Evolutionary conservation across 2,888 invertebrate species (phyloP), one percentile per base, ranked within the genome.

Genomic region (Caradrina clavipalpis): DNA sequence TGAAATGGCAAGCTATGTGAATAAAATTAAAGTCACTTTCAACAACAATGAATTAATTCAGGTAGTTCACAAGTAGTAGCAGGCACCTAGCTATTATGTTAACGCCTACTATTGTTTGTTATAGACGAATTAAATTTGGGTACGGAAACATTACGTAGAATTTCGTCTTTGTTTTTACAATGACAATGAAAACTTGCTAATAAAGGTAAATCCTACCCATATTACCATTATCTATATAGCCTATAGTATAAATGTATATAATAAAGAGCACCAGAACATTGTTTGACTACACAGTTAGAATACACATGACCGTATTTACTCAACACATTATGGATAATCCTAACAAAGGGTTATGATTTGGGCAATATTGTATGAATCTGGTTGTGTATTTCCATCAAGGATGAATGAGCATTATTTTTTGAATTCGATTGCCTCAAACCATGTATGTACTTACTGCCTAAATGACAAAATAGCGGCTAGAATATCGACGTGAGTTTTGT

Each of bases 261-360:
- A 42, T 42, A 15, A 26, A 51, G 19, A 61, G 42, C 15, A 51
- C 11, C n/a, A 49, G 35, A 60, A 63, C 39, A 63, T 50, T 63
- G 31, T 35, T 51, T 73, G 4, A 50, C 21, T 26, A 64, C 11
- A 51, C 50, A n/a, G 54, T 22, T 17, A 42, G 45, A 58, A 72
- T 58, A 58, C 49, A 58, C 11, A 42, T 45, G 22, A 74, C 69
- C 49, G 49, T 76, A 57, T 69, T 69, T 54, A 19, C 49, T 26
- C 26, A 49, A 39, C 53, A 49, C 22, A 69, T 75, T 68, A 75
- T 68, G 51, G 47, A 26, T 59, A 76, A 76, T 39, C 31, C 31
- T 70, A 42, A 69, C 76, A 76, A 74, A 76, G 22, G 54, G 53
- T 76, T 76, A 39, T 57, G 47, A 61, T 69, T 74, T 74, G 7